Evolutionary conservation across 2,888 invertebrate species (phyloP), one percentile per base, ranked within the genome.

Genomic region (Apamea sordens): DNA sequence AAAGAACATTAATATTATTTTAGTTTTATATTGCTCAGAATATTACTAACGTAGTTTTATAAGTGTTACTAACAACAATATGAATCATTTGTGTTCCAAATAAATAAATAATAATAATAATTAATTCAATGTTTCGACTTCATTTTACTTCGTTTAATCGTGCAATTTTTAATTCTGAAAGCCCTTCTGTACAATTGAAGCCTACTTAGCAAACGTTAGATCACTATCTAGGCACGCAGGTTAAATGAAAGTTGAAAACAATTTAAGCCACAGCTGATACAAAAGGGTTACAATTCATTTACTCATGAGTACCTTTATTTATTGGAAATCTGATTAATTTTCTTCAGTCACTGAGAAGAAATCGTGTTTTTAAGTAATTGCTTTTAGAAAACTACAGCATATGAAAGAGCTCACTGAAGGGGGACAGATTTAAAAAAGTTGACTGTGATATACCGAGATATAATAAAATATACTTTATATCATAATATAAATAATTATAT

Each of bases 211-310:
- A 71, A 78, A 61, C 50, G 36, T 71, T 73, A 80, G 82, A 88
- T 88, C 44, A 61, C 69, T 82, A 89, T 87, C 89, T 86, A 86
- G 79, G 79, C 86, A 87, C 86, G 88, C 82, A 81, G 79, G 80
- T 47, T 87, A 74, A 87, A 81, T 88, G 73, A 81, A 89, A 82
- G 80, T 81, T 86, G 61, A 78, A 86, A 86, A 81, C 84, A 86
- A 88, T 86, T 80, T 71, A 36, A 71, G 44, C 71, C 76, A 44
- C 72, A 76, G 68, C 32, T 83, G 73, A 74, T 76, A 77, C 53
- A 74, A 85, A 80, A 76, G 79, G 79, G 85, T 73, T 79, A 80
- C 32, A 80, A 78, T 76, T 72, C 13, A 78, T 28, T 78, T 65
- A 78, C 67, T 76, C 77, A 65, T 61, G 77, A 44, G 36, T 73